These are phyloP conservation scores for Procambarus clarkii DNA, from an alignment of 1,140 invertebrate genomes.

Conservation along the genomic window DNA sequence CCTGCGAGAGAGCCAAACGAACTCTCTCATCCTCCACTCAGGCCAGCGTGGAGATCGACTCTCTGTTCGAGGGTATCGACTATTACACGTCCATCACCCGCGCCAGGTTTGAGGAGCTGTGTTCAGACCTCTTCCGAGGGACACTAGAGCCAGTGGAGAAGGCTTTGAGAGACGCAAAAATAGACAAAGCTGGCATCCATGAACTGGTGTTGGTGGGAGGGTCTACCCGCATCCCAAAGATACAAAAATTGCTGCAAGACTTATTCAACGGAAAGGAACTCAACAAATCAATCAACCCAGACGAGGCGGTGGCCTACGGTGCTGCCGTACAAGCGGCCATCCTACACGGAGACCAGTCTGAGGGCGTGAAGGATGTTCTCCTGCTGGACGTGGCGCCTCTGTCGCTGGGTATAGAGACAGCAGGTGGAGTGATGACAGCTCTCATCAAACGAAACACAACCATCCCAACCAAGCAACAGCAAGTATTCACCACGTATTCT, in stretches of 20 bases:
- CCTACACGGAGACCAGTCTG: constrained; percentile 35
- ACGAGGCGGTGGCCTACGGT: constrained; percentile 44
- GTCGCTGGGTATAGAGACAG: constrained; percentile 33
- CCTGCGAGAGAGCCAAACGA: constrained; percentile 40
- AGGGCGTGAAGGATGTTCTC: constrained; percentile 45
- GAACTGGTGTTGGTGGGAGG: constrained; percentile 40
- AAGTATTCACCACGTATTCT: constrained; percentile 47
- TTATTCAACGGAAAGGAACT: constrained; percentile 46
- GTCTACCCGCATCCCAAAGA: constrained; percentile 43
- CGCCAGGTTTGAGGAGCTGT: constrained; percentile 44
- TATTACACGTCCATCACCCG: constrained; percentile 34
- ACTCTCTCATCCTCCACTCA: constrained; percentile 40
- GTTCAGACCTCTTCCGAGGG: constrained; percentile 47
- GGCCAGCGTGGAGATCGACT: constrained; percentile 45
- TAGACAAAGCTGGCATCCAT: constrained; percentile 22
- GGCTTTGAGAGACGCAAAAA: constrained; percentile 24
- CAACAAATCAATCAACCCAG: constrained; percentile 39
- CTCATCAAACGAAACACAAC: constrained; percentile 47
- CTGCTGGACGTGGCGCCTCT: constrained; percentile 47
- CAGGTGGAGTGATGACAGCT: constrained; percentile 27
- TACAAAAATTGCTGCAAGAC: constrained; percentile 38
- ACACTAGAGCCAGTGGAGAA: constrained; percentile 46
- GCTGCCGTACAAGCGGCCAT: constrained; percentile 38
- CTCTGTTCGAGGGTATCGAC: constrained; percentile 39
- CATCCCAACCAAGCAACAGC: constrained; percentile 44